Conservation (phyloP, 2,113 vertebrate species). For the Rutilus rutilus region DNA sequence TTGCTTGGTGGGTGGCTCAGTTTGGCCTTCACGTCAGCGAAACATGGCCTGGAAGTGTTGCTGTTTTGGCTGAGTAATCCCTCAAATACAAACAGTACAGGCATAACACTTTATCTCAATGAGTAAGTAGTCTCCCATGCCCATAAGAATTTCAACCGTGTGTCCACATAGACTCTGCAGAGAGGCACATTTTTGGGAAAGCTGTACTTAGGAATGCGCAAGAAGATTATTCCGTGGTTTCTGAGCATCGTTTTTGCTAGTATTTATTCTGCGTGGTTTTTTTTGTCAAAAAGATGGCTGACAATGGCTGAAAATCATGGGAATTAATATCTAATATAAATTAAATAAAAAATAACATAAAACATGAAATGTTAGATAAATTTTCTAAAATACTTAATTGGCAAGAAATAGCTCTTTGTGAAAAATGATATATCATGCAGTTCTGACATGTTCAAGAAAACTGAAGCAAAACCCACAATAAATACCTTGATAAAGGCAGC, state of each 20-base stretch:
- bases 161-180: conserved; percentile 41
- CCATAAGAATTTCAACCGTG: conserved; percentile 30
- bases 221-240: neutral
- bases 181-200: conserved; percentile 30
- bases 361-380: neutral
- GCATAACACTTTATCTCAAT: conserved; percentile 58
- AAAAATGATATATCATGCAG: neutral
- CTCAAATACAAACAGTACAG: conserved; percentile 56
- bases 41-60: conserved; percentile 46
- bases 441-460: conserved; percentile 56
- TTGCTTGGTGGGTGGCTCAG: conserved; percentile 60
- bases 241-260: neutral
- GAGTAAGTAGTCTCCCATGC: conserved; percentile 59
- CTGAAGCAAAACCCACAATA: conserved; percentile 73
- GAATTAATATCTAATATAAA: neutral
- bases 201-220: neutral
- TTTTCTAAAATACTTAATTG: neutral
- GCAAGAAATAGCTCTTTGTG: conserved; percentile 18
- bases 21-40: conserved; percentile 65
- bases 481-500: conserved; percentile 70
- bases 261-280: neutral
- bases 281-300: neutral
- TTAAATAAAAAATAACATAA: neutral
- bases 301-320: neutral
- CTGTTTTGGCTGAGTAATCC: conserved; percentile 64